phyloP scores from a whole-genome alignment of 2,888 invertebrate genomes.

The Antheraea yamamai region DNA sequence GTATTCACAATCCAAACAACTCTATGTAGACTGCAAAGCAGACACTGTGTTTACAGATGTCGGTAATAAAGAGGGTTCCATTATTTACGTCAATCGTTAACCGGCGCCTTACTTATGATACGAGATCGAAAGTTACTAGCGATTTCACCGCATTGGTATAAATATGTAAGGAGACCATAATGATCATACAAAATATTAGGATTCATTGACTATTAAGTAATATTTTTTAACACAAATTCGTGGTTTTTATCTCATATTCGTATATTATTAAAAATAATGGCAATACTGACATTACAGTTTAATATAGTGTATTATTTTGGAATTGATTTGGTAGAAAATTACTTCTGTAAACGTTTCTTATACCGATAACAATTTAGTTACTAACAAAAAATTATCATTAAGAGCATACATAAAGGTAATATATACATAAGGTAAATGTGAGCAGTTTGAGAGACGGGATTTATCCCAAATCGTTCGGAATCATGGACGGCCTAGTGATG shows the following conservation, averaged over 20 bases:
- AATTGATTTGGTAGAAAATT: no score
- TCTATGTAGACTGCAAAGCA: conserved; percentile 17
- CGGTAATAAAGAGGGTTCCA: conserved; percentile 27
- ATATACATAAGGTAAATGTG: not conserved
- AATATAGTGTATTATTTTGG: no score
- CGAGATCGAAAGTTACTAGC: conserved; percentile 13
- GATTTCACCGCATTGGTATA: conserved; percentile 4
- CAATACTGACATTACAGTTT: no score
- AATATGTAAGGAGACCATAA: conserved; percentile 1
- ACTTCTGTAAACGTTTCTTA: no score
- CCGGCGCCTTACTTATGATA: conserved; percentile 14
- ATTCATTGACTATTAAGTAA: not conserved
- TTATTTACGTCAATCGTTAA: conserved; percentile 29
- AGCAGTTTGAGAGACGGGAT: not conserved
- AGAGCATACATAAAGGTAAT: not conserved
- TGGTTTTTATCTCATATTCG: not conserved
- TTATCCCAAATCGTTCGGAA: conserved; percentile 13
- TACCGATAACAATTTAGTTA: not conserved
- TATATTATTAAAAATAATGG: not conserved
- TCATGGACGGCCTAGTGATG: conserved; percentile 14
- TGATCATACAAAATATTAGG: not conserved
- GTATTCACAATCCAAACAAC: conserved; percentile 19
- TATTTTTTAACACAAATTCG: not conserved
- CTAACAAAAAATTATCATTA: not conserved
- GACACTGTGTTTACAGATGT: conserved; percentile 26